Percentiles rank a stretch among this genome's conserved stretches.
phyloP scores from a whole-genome alignment of 2,113 vertebrate genomes.

The Phoxinus phoxinus region DNA sequence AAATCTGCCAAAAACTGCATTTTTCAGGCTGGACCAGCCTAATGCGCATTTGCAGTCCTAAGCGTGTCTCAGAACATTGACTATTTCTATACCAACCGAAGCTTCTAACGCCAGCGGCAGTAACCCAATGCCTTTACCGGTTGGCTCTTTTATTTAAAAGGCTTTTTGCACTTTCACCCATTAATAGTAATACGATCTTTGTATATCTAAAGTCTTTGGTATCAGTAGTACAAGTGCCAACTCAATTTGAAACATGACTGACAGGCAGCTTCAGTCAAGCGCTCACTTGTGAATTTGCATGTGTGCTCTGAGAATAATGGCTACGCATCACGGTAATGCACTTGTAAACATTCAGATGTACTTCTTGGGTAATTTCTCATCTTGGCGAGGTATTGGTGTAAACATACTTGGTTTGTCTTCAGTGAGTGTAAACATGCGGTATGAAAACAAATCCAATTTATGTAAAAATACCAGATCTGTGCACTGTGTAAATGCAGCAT shows the following conservation, averaged over 20 bases:
- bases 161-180: too few relatives aligned
- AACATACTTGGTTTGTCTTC: not conserved
- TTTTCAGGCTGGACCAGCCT: too few relatives aligned
- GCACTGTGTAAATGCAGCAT: not conserved
- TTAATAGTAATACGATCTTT: too few relatives aligned
- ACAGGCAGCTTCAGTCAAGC: not conserved
- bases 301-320: not conserved
- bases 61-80: too few relatives aligned
- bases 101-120: too few relatives aligned
- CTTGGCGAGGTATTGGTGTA: slow-evolving; percentile 16
- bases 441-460: not conserved
- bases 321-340: not conserved
- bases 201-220: too few relatives aligned
- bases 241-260: not conserved
- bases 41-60: too few relatives aligned
- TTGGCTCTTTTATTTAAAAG: too few relatives aligned
- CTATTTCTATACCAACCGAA: too few relatives aligned
- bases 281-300: not conserved
- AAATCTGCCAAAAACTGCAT: too few relatives aligned
- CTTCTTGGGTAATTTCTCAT: not conserved
- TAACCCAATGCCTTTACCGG: too few relatives aligned
- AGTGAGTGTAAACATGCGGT: not conserved
- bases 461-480: not conserved
- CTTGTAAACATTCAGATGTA: not conserved
- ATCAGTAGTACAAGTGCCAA: not conserved